Percentiles rank a stretch among this genome's conserved stretches.
Conservation (phyloP, 2,888 invertebrate species). For the Norana najaformis region DNA sequence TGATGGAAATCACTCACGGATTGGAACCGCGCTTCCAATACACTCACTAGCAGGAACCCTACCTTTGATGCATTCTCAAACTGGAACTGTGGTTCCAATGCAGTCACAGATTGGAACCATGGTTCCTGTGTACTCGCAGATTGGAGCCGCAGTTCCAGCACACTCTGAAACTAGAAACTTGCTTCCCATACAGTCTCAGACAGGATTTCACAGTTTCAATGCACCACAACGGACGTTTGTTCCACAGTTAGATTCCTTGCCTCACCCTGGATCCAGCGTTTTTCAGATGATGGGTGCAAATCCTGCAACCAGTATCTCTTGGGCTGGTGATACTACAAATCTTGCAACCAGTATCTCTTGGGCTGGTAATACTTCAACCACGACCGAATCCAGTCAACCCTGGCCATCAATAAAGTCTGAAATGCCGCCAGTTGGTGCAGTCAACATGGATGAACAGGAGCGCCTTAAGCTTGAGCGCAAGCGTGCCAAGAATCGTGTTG, state of each 20-base stretch:
- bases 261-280: neutral
- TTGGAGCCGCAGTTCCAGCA: neutral
- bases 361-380: neutral
- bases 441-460: conserved; percentile 94
- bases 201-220: neutral
- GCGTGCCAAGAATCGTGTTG: conserved; percentile 89
- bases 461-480: conserved; percentile 93
- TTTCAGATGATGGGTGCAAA: too few species aligned
- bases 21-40: neutral
- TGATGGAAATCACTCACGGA: neutral
- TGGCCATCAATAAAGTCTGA: conserved; percentile 58
- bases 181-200: neutral
- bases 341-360: neutral
- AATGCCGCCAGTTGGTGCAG: conserved; percentile 57
- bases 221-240: neutral
- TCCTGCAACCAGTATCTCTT: neutral
- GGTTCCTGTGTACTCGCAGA: neutral
- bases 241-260: neutral
- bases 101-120: neutral
- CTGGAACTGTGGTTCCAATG: neutral
- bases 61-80: neutral
- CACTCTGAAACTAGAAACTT: neutral
- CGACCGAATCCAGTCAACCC: conserved; percentile 65
- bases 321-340: neutral
- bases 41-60: neutral